A percentile compares a stretch with the other conserved stretches of the same genome.
phyloP scores from a whole-genome alignment of 2,797 vertebrate species.

The Silurus lanzhouensis region DNA sequence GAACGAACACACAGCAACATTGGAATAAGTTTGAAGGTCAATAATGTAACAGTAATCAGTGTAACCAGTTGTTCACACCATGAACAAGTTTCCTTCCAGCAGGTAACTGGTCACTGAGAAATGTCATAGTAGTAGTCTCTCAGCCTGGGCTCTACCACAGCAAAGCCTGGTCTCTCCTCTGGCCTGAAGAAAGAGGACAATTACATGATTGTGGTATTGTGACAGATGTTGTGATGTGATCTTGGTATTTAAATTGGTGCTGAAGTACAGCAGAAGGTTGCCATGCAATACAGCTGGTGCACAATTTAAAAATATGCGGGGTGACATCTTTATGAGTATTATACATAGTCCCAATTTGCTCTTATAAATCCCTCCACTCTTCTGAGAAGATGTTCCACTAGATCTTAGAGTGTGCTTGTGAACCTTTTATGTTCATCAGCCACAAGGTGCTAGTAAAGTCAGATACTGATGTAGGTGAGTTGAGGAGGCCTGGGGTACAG shows the following conservation, averaged over 20 bases:
- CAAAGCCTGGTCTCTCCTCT: slow-evolving; percentile 84
- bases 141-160: slow-evolving; percentile 81
- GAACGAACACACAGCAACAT: no score
- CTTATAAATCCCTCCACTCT: no score
- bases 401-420: no score
- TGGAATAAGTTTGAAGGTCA: neutral
- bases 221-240: neutral
- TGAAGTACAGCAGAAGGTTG: neutral
- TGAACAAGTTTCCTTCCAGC: slow-evolving; percentile 15
- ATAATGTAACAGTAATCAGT: slow-evolving; percentile 2
- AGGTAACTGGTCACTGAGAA: slow-evolving; percentile 44
- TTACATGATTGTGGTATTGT: neutral
- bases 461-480: no score
- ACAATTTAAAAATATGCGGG: no score
- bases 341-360: no score
- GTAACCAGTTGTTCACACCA: neutral
- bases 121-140: slow-evolving; percentile 92
- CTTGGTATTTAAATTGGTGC: neutral
- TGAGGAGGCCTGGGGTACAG: no score
- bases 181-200: slow-evolving; percentile 67
- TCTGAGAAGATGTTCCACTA: no score
- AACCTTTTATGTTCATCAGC: no score
- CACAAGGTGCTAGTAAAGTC: no score
- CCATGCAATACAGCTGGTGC: no score
- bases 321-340: no score